phyloP scores from a whole-genome alignment of 2,888 invertebrate species.

The Fabriciana adippe region DNA sequence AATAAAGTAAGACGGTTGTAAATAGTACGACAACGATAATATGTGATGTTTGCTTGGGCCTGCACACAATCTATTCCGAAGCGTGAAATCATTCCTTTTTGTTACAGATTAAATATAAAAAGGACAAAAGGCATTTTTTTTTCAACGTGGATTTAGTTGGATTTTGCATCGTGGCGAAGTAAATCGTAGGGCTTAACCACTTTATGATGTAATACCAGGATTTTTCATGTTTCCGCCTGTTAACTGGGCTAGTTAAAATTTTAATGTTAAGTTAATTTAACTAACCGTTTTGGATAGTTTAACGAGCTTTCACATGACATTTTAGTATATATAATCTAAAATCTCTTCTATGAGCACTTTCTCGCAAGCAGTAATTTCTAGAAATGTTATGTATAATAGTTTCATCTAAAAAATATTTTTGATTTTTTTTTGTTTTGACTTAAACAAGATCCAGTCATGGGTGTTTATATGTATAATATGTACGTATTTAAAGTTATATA shows the following conservation, averaged over 20 bases:
- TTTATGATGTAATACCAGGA: constrained; percentile 17
- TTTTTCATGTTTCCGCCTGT: constrained; percentile 11
- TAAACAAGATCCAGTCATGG: too few relatives aligned
- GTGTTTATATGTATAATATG: too few relatives aligned
- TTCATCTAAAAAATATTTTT: too few relatives aligned
- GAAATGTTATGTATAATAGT: too few relatives aligned
- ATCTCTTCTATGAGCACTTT: too few relatives aligned
- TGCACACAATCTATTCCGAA: constrained; percentile 80
- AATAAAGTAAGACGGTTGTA: constrained; percentile 81
- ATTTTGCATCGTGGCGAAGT: constrained; percentile 28
- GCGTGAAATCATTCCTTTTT: constrained; percentile 82
- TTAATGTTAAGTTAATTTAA: neutral
- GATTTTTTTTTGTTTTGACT: too few relatives aligned
- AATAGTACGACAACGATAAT: constrained; percentile 82
- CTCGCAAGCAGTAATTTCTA: too few relatives aligned
- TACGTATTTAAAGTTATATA: too few relatives aligned
- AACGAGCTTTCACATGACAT: too few relatives aligned
- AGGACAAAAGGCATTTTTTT: constrained; percentile 46
- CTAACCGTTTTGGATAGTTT: too few relatives aligned
- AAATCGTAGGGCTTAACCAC: constrained; percentile 10
- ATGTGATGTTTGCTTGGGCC: constrained; percentile 79
- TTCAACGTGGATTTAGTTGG: constrained; percentile 31
- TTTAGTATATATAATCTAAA: too few relatives aligned
- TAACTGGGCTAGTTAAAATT: constrained; percentile 17
- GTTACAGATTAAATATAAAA: constrained; percentile 79